Evolutionary conservation across 2,113 vertebrate genomes (phyloP).

Genomic region (Nothocercus julius): DNA sequence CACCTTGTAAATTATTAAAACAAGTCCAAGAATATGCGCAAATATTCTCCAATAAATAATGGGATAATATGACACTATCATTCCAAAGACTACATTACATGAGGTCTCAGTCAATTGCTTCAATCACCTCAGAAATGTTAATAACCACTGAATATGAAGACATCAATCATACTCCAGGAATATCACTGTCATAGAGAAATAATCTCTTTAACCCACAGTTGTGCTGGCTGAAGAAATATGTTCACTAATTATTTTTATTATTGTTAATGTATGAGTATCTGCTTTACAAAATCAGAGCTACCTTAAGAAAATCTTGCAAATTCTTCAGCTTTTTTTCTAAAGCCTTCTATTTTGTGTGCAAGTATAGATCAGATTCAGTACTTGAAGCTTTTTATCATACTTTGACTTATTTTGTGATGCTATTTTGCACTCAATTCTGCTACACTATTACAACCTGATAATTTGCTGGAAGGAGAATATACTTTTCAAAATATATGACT

Average conservation of each 20-base stretch:
- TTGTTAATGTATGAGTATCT: constrained; percentile 36
- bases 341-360: neutral
- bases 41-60: constrained; percentile 33
- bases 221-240: neutral
- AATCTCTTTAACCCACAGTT: neutral
- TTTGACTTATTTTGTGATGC: neutral
- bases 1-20: constrained; percentile 29
- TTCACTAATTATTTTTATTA: neutral
- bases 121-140: neutral
- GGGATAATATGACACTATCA: neutral
- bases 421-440: neutral
- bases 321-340: neutral
- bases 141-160: neutral
- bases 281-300: constrained; percentile 53
- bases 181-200: neutral
- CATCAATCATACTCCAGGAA: neutral
- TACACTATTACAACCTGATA: neutral
- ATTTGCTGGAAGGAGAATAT: neutral
- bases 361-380: neutral
- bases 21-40: constrained; percentile 30
- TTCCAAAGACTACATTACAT: neutral
- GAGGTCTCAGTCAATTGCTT: neutral
- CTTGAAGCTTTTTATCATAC: neutral
- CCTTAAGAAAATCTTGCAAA: constrained; percentile 45
- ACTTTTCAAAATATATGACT: accelerated